Evolutionary conservation across 2,797 vertebrate genomes (phyloP), one percentile per base, ranked within the genome.

Genomic region (Kryptopterus vitreolus): DNA sequence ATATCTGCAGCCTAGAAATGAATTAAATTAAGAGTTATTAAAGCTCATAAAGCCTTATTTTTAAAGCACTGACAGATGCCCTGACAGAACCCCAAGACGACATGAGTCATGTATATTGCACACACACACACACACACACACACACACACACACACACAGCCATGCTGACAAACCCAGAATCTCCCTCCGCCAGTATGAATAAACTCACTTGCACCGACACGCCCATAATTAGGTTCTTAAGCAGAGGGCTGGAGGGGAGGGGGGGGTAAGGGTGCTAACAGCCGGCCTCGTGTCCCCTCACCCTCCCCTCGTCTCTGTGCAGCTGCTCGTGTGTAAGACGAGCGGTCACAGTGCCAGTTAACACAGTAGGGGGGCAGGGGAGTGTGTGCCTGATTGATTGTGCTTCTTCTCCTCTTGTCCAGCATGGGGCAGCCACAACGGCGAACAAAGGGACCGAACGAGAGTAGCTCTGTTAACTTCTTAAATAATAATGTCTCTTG

Each of bases 301-400:
- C 38, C 74, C 74, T 65, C 58, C 72, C 69, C 24, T 62, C 59
- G 24, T 73, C 68, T 83, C 55, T 22, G 62, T 78, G 85, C 85
- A 87, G 86, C 85, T 88, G 87, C 83, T 87, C 62, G 52, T 86
- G 84, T 85, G 85, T 77, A 87, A 86, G 78, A 65, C 79, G 61
- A 85, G 85, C 38, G 80, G 82, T 63, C 63, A 79, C 69, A 18
- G 18, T 59, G 84, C 74, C 68, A 81, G 78, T 85, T 86, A 81
- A 82, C 52, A 63, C 74, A 65, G 73, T 77, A 26, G 66, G 75
- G n/a, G 62, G 55, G 50, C 50, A 76, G 65, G 52, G 68, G 62
- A 66, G 71, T 11, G 35, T 79, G 29, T 6, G 31, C 58, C 69
- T 70, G 81, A 81, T 29, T 79, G 80, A 79, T 81, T 78, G 58